These are phyloP conservation scores for Periphyllus acericola DNA, from an alignment of 2,888 invertebrate genomes.

Conservation along the genomic window DNA sequence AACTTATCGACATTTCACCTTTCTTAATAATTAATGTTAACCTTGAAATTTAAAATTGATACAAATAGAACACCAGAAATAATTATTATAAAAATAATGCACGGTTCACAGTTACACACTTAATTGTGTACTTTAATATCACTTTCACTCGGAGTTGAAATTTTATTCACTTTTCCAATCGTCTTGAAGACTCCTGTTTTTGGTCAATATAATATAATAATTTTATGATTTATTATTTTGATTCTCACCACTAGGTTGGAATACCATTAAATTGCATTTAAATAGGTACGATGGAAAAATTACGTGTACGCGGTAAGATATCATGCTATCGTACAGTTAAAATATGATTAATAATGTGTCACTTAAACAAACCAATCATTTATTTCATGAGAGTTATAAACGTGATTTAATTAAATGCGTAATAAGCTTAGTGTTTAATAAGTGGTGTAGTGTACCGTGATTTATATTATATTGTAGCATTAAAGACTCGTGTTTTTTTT, in stretches of 20 bases:
- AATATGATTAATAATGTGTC: not conserved
- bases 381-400: not conserved
- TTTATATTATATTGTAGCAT: not conserved
- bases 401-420: not conserved
- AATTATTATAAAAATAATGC: not conserved
- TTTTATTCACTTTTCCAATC: not conserved
- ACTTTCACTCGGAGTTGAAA: slow-evolving; percentile 30
- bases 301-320: not conserved
- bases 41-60: not conserved
- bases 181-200: not conserved
- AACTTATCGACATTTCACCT: not conserved
- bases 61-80: not conserved
- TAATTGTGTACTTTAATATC: not conserved
- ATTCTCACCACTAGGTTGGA: not conserved
- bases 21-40: slow-evolving; percentile 7
- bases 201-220: not conserved
- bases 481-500: too few relatives aligned
- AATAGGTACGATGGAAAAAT: not conserved
- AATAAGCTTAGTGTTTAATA: not conserved
- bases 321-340: not conserved
- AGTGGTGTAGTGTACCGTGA: not conserved
- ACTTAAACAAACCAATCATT: not conserved
- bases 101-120: not conserved
- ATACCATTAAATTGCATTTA: not conserved
- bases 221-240: not conserved